A percentile compares a stretch with the other conserved stretches of the same genome.
Evolutionary conservation across 2,113 vertebrate genomes (phyloP).

Genomic region (Pseudopodoces humilis): DNA sequence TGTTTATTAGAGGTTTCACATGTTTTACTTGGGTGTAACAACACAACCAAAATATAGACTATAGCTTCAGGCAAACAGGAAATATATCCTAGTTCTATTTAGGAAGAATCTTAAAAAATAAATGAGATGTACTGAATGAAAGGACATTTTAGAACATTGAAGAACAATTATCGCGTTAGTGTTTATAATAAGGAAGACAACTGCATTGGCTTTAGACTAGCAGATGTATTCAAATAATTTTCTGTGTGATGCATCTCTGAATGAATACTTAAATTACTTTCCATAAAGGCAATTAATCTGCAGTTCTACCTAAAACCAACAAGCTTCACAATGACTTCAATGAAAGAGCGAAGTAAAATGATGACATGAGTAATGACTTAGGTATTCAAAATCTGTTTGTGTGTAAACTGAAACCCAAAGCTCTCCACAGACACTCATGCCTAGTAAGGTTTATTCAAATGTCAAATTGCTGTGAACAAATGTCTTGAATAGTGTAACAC

Average conservation of each 20-base stretch:
- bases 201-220: background rate
- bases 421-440: background rate
- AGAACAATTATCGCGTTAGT: background rate
- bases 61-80: background rate
- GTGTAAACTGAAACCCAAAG: background rate
- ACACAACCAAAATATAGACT: background rate
- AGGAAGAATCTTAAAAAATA: background rate
- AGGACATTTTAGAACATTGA: background rate
- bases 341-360: background rate
- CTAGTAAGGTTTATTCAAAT: background rate
- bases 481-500: background rate
- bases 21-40: background rate
- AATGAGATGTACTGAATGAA: background rate
- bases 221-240: background rate
- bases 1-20: background rate
- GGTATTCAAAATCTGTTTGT: background rate
- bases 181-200: background rate
- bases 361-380: background rate
- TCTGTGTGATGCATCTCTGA: background rate
- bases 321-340: background rate
- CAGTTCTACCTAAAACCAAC: background rate
- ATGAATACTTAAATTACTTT: background rate
- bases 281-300: background rate
- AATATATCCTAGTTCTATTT: background rate
- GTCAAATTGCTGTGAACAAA: background rate